Evolutionary conservation across 2,888 invertebrate species (phyloP).

Genomic region (Argynnis bischoffii): DNA sequence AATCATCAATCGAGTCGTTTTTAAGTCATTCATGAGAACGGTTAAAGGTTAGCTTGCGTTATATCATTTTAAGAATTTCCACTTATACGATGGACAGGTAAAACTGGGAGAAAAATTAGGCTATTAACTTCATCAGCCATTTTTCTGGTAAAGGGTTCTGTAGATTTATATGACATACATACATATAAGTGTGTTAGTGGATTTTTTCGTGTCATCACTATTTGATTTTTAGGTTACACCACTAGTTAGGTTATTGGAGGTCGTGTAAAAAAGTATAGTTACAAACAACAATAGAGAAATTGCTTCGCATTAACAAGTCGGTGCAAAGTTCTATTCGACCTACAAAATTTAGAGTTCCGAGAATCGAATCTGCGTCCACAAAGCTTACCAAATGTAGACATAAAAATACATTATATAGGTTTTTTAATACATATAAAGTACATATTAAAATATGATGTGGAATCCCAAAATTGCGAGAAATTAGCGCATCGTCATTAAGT

Average conservation of each 20-base stretch:
- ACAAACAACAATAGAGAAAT: no score
- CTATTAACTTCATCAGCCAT: not conserved
- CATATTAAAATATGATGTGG: conserved; percentile 1
- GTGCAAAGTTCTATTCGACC: no score
- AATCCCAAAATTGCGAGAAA: conserved; percentile 18
- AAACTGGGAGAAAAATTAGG: conserved; percentile 13
- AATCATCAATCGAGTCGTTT: conserved; percentile 19
- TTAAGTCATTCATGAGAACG: conserved; percentile 11
- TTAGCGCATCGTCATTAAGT: conserved; percentile 26
- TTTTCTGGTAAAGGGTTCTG: not conserved
- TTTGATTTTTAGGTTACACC: not conserved
- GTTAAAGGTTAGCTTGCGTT: not conserved
- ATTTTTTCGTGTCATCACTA: no score
- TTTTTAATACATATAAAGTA: not conserved
- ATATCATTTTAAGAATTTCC: conserved; percentile 3
- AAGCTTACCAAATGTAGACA: no score
- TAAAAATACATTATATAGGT: no score
- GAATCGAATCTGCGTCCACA: no score
- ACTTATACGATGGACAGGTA: conserved; percentile 14
- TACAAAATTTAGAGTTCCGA: no score
- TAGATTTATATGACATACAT: not conserved
- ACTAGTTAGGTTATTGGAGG: no score
- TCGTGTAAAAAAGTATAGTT: no score
- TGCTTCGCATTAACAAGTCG: not conserved
- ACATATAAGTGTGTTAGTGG: no score